Percentiles rank a stretch among this genome's conserved stretches.
phyloP scores from a whole-genome alignment of 2,888 invertebrate genomes.

The Hypolimnas misippus region DNA sequence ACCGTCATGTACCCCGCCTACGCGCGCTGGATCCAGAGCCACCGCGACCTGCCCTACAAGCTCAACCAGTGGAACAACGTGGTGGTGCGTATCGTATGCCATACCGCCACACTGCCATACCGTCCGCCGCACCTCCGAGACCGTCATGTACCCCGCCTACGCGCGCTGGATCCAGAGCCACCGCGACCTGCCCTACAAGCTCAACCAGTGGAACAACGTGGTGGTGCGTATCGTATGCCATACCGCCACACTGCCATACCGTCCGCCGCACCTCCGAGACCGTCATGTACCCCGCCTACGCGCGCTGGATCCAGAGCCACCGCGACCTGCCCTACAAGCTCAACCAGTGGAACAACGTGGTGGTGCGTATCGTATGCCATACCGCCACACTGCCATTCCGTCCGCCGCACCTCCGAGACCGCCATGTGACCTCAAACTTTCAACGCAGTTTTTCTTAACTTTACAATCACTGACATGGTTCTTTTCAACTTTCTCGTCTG shows the following conservation, averaged over 20 bases:
- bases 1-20: conserved; percentile 99
- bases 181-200: conserved; percentile 96
- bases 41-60: conserved; percentile 97
- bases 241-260: conserved; percentile 57
- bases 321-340: conserved; percentile 97
- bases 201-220: conserved; percentile 99
- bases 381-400: conserved; percentile 66
- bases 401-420: conserved; percentile 99
- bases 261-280: conserved; percentile 99
- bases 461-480: too few species aligned
- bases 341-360: conserved; percentile 99
- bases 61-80: conserved; percentile 99
- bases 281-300: conserved; percentile 99
- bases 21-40: conserved; percentile 99
- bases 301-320: conserved; percentile 99
- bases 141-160: conserved; percentile 99
- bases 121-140: conserved; percentile 98
- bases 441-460: too few species aligned
- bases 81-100: conserved; percentile 87
- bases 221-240: conserved; percentile 87
- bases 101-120: conserved; percentile 57
- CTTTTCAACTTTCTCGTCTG: too few species aligned
- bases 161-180: conserved; percentile 99
- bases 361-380: conserved; percentile 85
- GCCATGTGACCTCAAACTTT: conserved; percentile 99